Base-by-base conservation (phyloP, 2,113 vertebrate species). In the Limnothrissa miodon region DNA sequence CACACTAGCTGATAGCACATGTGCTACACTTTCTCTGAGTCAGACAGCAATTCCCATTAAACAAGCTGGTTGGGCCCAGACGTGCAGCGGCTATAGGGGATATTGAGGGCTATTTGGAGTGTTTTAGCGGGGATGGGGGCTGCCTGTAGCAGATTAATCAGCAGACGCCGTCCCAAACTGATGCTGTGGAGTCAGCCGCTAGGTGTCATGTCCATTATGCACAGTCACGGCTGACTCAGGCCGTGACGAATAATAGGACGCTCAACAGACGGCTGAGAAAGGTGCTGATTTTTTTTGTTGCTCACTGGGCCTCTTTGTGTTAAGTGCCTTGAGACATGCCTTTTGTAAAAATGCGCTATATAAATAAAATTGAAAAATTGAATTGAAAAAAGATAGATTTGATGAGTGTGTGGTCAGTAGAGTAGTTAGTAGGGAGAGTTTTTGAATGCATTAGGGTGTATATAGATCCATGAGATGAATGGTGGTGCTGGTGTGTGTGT, bases 131-230 rank as follows among this genome's bases (percentile, higher is more conserved):
- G 7, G 51, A 0, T 13, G 46, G 23, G 21, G 51, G 51, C 51
- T 56, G 19, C 51, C 21, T 1, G 19, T 56, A n/a, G 5, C 51
- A 56, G 51, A 56, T 48, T 23, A 56, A 56, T 56, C 51, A 56
- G 51, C 0, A 6, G 51, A 56, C 19, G 51, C 19, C 2, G 19
- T 56, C 51, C 23, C 19, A 56, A 23, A 56, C 5, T 2, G 48
- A 5, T 29, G 11, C 66, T 17, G 33, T 36, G 66, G 66, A 74
- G 29, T 9, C 33, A 3, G 25, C 4, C 19, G 21, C 19, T 23
- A 33, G 66, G 66, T 74, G 25, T 74, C 33, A 74, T 13, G 66
- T 74, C 66, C 17, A 74, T 74, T 74, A 74, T 74, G 66, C 66
- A 74, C 66, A 74, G 66, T 36, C 66, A 74, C 29, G 66, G 2